Conservation (phyloP, 2,113 vertebrate genomes). For the Cephalopterus ornatus region DNA sequence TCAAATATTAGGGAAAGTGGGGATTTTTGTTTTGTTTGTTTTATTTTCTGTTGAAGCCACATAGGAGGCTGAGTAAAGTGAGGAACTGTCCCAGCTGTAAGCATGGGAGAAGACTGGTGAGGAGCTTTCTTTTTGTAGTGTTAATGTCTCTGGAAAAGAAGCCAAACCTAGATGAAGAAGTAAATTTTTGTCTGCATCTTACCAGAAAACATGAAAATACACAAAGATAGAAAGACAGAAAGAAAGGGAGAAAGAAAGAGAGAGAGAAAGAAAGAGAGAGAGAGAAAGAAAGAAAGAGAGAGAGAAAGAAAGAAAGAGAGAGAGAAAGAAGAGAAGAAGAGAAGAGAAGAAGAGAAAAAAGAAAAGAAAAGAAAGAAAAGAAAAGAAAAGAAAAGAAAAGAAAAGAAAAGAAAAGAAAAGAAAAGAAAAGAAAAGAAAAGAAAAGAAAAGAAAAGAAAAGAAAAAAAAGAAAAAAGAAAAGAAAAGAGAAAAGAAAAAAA, state of each 20-base stretch:
- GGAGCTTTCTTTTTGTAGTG: background rate
- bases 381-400: fast-evolving
- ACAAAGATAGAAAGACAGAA: background rate
- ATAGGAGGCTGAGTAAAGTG: background rate
- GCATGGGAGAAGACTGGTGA: background rate
- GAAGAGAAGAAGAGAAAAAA: too few relatives aligned
- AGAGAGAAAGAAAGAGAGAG: fast-evolving
- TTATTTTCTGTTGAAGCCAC: background rate
- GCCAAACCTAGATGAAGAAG: background rate
- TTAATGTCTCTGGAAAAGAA: background rate
- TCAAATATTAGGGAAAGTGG: background rate
- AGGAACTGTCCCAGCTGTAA: background rate
- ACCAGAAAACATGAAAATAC: background rate
- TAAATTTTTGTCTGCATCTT: background rate
- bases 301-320: fast-evolving
- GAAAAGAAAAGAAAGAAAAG: fast-evolving
- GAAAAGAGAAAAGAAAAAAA: fast-evolving
- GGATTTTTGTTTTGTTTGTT: background rate
- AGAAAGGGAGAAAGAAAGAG: fast-evolving
- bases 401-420: fast-evolving
- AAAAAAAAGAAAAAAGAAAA: fast-evolving
- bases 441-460: fast-evolving
- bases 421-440: too few relatives aligned
- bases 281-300: fast-evolving
- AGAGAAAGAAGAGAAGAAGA: fast-evolving